Evolutionary conservation across 2,888 invertebrate species (phyloP).

Genomic region (Apomyelois bistriatella): DNA sequence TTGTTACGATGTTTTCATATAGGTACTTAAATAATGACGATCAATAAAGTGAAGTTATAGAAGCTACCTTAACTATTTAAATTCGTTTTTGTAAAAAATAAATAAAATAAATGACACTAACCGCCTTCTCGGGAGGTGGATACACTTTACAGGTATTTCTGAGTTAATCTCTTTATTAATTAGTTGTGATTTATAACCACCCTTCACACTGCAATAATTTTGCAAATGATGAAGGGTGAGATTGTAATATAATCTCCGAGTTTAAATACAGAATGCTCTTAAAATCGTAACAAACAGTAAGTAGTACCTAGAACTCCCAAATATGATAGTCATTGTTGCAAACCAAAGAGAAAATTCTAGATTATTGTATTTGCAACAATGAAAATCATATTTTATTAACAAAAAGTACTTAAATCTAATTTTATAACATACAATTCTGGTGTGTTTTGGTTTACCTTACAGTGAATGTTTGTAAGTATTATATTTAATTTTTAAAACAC

Average conservation of each 20-base stretch:
- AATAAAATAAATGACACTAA: too few relatives aligned
- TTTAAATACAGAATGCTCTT: background rate
- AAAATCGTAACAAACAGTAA: slow-evolving; percentile 14
- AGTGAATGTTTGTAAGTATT: slow-evolving; percentile 49
- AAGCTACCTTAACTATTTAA: too few relatives aligned
- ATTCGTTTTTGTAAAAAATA: too few relatives aligned
- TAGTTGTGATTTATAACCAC: too few relatives aligned
- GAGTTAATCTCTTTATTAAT: too few relatives aligned
- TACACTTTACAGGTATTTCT: too few relatives aligned
- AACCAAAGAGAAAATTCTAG: background rate
- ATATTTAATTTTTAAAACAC: slow-evolving; percentile 51
- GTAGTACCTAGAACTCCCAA: background rate
- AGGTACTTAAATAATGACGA: too few relatives aligned
- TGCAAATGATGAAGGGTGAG: too few relatives aligned
- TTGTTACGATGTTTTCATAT: slow-evolving; percentile 14
- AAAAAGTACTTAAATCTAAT: slow-evolving; percentile 13
- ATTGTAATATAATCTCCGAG: too few relatives aligned
- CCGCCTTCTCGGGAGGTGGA: too few relatives aligned
- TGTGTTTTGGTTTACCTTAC: slow-evolving; percentile 75
- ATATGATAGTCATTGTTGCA: background rate
- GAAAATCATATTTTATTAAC: slow-evolving; percentile 10
- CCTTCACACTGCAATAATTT: too few relatives aligned
- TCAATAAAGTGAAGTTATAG: too few relatives aligned
- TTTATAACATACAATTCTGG: slow-evolving; percentile 54
- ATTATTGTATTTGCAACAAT: slow-evolving; percentile 10